These are phyloP conservation scores for Antigone vipio DNA, from an alignment of 2,113 vertebrate genomes.

Conservation along the genomic window DNA sequence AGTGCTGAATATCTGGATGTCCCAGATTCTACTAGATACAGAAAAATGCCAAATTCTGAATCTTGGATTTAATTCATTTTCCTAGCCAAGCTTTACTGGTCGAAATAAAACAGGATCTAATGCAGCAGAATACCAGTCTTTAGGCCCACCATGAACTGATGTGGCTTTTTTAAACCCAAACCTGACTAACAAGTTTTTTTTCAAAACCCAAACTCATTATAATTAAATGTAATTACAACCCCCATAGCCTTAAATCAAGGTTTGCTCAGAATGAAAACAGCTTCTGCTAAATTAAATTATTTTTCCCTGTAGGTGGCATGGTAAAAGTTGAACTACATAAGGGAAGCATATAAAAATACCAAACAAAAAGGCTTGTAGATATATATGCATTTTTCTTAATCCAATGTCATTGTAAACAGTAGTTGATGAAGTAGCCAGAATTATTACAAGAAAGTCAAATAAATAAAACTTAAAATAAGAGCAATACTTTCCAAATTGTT, in stretches of 20 bases:
- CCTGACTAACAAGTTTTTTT: background rate
- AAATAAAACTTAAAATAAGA: background rate
- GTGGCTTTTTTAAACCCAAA: background rate
- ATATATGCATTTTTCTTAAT: background rate
- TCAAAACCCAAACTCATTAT: background rate
- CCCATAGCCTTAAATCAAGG: background rate
- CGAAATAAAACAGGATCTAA: background rate
- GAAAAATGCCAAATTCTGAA: background rate
- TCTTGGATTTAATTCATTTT: background rate
- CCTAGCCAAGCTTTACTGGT: background rate
- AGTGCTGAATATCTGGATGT: background rate
- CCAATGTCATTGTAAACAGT: background rate
- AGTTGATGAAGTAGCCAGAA: background rate
- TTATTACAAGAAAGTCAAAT: background rate
- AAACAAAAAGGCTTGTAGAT: background rate
- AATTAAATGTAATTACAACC: slow-evolving; percentile 3
- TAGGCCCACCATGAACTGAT: background rate
- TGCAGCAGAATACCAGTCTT: background rate
- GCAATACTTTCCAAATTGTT: background rate
- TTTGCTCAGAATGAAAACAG: background rate
- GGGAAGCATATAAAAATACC: background rate
- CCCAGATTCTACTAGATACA: background rate
- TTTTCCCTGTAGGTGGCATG: background rate
- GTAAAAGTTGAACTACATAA: background rate
- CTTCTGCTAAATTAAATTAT: background rate